Evolutionary conservation across 2,888 invertebrate genomes (phyloP).

Genomic region (Hypsopygia costalis): DNA sequence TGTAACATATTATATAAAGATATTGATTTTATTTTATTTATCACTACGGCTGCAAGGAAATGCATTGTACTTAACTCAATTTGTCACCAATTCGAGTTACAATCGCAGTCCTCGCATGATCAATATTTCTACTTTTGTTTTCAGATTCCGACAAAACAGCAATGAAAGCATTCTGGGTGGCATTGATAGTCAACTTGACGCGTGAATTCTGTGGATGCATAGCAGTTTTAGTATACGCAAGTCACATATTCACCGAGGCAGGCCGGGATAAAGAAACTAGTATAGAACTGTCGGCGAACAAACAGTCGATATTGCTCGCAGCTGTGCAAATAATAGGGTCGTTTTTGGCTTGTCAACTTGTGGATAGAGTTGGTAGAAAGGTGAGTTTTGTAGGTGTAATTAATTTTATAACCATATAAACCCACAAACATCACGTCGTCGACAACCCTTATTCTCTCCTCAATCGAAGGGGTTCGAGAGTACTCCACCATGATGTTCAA

Average conservation of each 20-base stretch:
- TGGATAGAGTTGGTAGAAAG: slow-evolving; percentile 65
- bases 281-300: slow-evolving; percentile 60
- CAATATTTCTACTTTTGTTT: neutral
- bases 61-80: too few relatives aligned
- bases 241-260: slow-evolving; percentile 65
- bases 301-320: slow-evolving; percentile 66
- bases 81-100: too few relatives aligned
- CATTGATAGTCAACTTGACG: slow-evolving; percentile 63
- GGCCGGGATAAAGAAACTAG: slow-evolving; percentile 43
- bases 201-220: slow-evolving; percentile 73
- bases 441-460: too few relatives aligned
- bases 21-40: too few relatives aligned
- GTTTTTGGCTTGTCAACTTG: slow-evolving; percentile 68
- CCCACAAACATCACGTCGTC: too few relatives aligned
- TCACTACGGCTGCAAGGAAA: too few relatives aligned
- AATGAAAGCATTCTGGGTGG: slow-evolving; percentile 69
- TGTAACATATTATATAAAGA: too few relatives aligned
- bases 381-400: slow-evolving; percentile 32
- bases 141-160: slow-evolving; percentile 61
- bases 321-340: slow-evolving; percentile 66
- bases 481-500: too few relatives aligned
- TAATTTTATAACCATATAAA: neutral
- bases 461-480: too few relatives aligned
- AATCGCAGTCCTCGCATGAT: too few relatives aligned
- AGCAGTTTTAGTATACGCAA: slow-evolving; percentile 67